Conservation (phyloP, 2,797 vertebrate genomes). For the Callimico goeldii region DNA sequence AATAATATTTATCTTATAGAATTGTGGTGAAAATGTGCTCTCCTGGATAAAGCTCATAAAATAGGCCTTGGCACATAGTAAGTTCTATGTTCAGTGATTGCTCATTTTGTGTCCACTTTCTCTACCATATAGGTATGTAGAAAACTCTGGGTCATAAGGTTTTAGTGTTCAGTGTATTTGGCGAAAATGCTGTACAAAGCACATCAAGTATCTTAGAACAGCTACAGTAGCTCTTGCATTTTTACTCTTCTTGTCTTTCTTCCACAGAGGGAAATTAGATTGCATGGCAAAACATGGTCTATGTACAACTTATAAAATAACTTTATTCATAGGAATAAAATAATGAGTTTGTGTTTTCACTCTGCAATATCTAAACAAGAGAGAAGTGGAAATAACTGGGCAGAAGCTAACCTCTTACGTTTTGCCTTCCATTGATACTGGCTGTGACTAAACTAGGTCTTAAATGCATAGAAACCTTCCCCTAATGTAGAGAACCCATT, state of each 20-base stretch:
- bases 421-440: background rate
- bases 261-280: constrained; percentile 4
- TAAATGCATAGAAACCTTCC: background rate
- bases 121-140: background rate
- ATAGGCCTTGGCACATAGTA: background rate
- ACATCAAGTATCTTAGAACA: background rate
- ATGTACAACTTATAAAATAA: background rate
- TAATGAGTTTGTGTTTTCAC: background rate
- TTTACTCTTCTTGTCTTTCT: background rate
- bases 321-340: background rate
- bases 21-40: background rate
- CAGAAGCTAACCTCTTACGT: background rate
- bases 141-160: background rate
- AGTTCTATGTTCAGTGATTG: background rate
- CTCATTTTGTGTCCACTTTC: background rate
- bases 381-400: background rate
- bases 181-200: background rate
- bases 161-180: background rate
- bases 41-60: background rate
- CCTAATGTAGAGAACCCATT: background rate
- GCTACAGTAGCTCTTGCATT: background rate
- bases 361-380: background rate
- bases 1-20: background rate
- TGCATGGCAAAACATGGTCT: background rate
- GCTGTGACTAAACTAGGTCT: background rate